Base-by-base conservation (phyloP, 2,797 vertebrate genomes). In the Taenioides sp. region DNA sequence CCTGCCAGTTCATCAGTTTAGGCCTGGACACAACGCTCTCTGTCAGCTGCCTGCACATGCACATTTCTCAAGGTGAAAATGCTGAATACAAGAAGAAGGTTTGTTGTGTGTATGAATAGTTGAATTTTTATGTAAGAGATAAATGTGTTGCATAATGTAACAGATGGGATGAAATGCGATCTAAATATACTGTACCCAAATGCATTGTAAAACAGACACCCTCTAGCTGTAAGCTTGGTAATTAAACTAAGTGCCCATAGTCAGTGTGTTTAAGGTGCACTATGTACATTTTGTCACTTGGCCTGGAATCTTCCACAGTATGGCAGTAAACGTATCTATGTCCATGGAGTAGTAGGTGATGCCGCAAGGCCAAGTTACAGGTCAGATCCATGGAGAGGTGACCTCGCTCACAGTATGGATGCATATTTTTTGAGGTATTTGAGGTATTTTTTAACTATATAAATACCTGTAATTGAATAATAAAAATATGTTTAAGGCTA, bases 41-140 rank as follows among this genome's bases (percentile, higher is more conserved):
- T 80, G 80, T 65, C 80, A 80, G 72, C 87, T 83, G 86, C 77
- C 69, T 76, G 64, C 68, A 47, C 76, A 78, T 84, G 87, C 87
- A 88, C 86, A 85, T 90, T 90, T 79, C 77, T 85, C 91, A 93
- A 92, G 90, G 92, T 92, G 88, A 91, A 88, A 88, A 81, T 87
- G 87, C 88, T 84, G 67, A 34, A 18, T 37, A 2, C 9, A n/a
- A 40, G 61, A 0, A 7, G 61, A 5, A 40, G 31, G 61, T 11
- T 43, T 18, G 25, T 17, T 57, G 57, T 23, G 22, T 25, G 22
- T 1, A 25, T 5, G 9, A 5, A 11, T 17, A 18, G 27, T 4
- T 28, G 27, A 4, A 17, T 59, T 7, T 59, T 28, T 27, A 17
- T 16, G 6, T 17, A 16, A 59, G 28, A 7, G 23, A 4, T 6